These are phyloP conservation scores for Mionectes macconnelli DNA, from an alignment of 2,113 vertebrate genomes.

Conservation along the genomic window DNA sequence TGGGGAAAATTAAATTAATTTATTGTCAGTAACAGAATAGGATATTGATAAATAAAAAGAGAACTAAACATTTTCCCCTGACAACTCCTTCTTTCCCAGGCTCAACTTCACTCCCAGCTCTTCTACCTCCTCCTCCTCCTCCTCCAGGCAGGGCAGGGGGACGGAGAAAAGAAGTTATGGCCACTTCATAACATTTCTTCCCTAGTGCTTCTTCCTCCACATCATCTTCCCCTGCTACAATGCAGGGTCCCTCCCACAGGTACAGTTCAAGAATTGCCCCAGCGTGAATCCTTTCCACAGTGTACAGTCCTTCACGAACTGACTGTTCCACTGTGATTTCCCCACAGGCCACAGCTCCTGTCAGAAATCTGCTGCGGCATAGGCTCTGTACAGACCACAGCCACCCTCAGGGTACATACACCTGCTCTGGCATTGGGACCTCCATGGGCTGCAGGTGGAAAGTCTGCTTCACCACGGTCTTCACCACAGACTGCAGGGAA, in stretches of 20 bases:
- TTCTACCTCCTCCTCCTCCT: background rate
- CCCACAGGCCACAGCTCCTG: background rate
- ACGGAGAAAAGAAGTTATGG: background rate
- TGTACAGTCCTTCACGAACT: background rate
- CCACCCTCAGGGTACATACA: background rate
- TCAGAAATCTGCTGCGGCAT: background rate
- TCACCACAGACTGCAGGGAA: background rate
- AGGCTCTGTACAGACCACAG: background rate
- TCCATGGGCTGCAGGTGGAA: background rate
- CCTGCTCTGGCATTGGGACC: background rate
- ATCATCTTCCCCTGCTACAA: background rate
- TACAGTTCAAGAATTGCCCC: background rate
- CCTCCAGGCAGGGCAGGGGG: accelerated
- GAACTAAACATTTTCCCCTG: background rate
- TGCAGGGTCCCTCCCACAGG: background rate
- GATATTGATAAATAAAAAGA: background rate
- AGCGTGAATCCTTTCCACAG: background rate
- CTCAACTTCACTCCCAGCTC: background rate
- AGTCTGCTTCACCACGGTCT: background rate
- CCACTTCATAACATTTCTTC: background rate
- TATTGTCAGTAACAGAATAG: background rate
- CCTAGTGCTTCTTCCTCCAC: background rate
- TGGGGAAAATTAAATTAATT: background rate
- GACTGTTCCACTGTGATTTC: background rate
- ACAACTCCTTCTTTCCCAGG: background rate